These are phyloP conservation scores for Virgularia gustaviana DNA, from an alignment of 92 coral and sea anemone species.

Conservation along the genomic window DNA sequence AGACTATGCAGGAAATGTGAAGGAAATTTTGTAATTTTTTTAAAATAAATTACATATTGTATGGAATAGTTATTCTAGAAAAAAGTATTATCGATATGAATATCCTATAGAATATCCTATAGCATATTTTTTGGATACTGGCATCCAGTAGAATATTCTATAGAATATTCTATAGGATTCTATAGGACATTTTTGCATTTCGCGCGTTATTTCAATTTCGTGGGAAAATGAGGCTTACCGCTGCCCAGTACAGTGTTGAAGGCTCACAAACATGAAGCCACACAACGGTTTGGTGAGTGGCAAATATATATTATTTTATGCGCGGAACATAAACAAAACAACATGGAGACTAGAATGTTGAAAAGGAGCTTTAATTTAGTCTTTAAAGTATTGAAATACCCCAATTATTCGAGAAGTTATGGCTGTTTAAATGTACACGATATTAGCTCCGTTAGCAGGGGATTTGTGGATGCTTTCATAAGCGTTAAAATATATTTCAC, in stretches of 20 bases:
- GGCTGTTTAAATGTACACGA: conserved; percentile 9
- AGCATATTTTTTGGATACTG: neutral
- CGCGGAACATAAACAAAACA: conserved; percentile 12
- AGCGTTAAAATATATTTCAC: neutral
- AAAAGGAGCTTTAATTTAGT: conserved; percentile 15
- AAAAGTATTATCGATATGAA: no score
- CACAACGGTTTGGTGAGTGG: conserved; percentile 3
- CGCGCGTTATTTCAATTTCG: conserved; percentile 8
- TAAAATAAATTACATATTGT: neutral
- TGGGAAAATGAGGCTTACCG: conserved; percentile 15
- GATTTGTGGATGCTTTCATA: conserved; percentile 12
- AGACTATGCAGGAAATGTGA: neutral
- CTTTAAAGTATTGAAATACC: conserved; percentile 17
- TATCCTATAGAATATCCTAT: neutral
- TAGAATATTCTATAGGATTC: neutral
- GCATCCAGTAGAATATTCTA: neutral
- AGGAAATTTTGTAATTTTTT: neutral
- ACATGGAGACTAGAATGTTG: conserved; percentile 4
- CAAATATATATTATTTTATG: conserved; percentile 10
- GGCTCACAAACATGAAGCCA: conserved; percentile 16
- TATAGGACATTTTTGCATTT: neutral
- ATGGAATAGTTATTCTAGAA: neutral
- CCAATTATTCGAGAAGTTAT: conserved; percentile 16
- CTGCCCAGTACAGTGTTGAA: conserved; percentile 9
- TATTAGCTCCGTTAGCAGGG: conserved; percentile 7